phyloP scores from a whole-genome alignment of 2,797 vertebrate genomes.

The Chrysocyon brachyurus region DNA sequence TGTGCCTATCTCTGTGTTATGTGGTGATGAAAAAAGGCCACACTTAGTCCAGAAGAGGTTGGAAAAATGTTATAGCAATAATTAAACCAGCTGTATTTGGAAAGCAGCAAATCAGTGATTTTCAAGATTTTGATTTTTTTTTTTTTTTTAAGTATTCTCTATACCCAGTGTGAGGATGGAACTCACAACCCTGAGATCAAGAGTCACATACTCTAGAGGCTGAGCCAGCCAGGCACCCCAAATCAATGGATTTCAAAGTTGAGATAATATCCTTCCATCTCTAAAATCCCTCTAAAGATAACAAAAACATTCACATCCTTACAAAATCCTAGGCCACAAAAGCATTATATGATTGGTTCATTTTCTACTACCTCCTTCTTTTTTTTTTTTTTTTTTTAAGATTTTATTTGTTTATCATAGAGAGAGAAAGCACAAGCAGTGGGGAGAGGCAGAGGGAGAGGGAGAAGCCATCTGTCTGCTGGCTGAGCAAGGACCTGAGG shows the following conservation, averaged over 20 bases:
- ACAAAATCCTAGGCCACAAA: background rate
- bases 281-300: background rate
- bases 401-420: background rate
- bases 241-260: background rate
- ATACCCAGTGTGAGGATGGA: background rate
- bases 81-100: background rate
- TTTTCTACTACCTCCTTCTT: fast-evolving
- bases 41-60: background rate
- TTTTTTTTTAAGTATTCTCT: background rate
- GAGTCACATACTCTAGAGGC: background rate
- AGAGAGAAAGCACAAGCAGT: background rate
- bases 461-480: background rate
- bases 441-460: too few relatives aligned
- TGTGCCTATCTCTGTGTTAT: background rate
- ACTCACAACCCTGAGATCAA: background rate
- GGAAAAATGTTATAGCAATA: background rate
- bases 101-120: background rate
- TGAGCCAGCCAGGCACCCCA: background rate
- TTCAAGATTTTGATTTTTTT: background rate
- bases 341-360: too few relatives aligned
- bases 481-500: background rate
- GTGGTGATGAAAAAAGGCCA: background rate
- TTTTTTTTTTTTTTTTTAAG: background rate
- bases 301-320: background rate
- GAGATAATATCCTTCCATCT: background rate